Percentiles rank a stretch among this genome's conserved stretches.
Evolutionary conservation across 2,888 invertebrate species (phyloP).

Genomic region (Philonicus albiceps): DNA sequence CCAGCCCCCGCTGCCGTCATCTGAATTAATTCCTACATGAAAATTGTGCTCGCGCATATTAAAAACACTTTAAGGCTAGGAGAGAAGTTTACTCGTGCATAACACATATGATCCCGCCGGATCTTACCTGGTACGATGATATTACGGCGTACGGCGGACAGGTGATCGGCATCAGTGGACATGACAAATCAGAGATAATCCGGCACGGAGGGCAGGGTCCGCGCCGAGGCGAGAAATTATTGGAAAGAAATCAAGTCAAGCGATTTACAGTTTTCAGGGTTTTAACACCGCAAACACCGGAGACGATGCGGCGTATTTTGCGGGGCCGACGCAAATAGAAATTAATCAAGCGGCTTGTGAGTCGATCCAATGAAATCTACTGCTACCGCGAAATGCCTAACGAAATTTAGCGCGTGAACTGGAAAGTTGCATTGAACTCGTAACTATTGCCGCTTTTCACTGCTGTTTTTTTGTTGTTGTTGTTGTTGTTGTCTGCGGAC

Average conservation of each 20-base stretch:
- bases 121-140: not conserved
- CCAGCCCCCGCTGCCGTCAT: not conserved
- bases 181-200: slow-evolving; percentile 32
- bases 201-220: not conserved
- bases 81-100: slow-evolving; percentile 39
- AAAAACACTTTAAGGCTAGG: slow-evolving; percentile 10
- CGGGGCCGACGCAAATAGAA: slow-evolving; percentile 26
- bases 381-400: not conserved
- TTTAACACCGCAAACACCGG: not conserved
- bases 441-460: not conserved
- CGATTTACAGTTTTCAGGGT: slow-evolving; percentile 35
- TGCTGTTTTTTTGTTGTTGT: not conserved
- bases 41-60: slow-evolving; percentile 35
- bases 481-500: no score
- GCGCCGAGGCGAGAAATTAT: slow-evolving; percentile 25
- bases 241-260: slow-evolving; percentile 19
- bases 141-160: not conserved
- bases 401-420: slow-evolving; percentile 21
- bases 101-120: slow-evolving; percentile 40
- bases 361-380: not conserved
- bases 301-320: not conserved
- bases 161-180: slow-evolving; percentile 39
- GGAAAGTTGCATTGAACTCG: slow-evolving; percentile 16
- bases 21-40: slow-evolving; percentile 42
- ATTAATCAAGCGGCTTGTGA: slow-evolving; percentile 42